phyloP scores from a whole-genome alignment of 1,140 invertebrate species.

The Linepithema humile region DNA sequence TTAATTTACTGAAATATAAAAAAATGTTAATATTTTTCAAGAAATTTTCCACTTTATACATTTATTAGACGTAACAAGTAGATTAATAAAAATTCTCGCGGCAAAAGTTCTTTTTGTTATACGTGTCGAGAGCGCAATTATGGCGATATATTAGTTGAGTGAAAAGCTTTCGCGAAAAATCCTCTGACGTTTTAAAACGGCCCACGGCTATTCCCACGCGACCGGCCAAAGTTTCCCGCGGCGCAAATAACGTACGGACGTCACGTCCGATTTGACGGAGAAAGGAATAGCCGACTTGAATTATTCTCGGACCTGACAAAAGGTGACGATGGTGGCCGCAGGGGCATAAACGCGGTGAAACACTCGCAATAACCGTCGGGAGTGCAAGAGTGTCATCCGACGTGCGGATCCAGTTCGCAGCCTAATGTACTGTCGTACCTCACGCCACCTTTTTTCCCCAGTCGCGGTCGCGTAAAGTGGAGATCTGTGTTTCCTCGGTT shows the following conservation, averaged over 20 bases:
- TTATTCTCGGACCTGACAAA: constrained; percentile 23
- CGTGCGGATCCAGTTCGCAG: constrained; percentile 17
- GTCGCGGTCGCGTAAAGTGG: constrained; percentile 42
- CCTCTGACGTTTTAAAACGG: constrained; percentile 25
- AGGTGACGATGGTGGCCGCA: neutral
- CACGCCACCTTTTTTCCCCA: constrained; percentile 20
- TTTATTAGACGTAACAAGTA: neutral
- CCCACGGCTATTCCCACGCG: constrained; percentile 2
- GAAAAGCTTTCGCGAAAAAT: neutral
- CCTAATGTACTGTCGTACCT: constrained; percentile 49
- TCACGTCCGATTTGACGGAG: constrained; percentile 31
- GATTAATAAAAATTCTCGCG: neutral
- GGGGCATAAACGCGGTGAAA: constrained; percentile 39
- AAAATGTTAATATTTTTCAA: neutral
- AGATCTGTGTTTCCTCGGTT: constrained; percentile 49
- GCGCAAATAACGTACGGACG: neutral
- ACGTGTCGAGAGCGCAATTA: neutral
- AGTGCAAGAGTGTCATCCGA: neutral
- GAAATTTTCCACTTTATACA: neutral
- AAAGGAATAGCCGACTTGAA: neutral
- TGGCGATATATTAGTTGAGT: neutral
- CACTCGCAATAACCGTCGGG: constrained; percentile 20
- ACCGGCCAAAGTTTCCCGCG: neutral
- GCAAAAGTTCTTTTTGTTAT: neutral
- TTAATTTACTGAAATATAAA: neutral